Conservation (phyloP, 2,797 vertebrate species). For the Eulemur mongoz region DNA sequence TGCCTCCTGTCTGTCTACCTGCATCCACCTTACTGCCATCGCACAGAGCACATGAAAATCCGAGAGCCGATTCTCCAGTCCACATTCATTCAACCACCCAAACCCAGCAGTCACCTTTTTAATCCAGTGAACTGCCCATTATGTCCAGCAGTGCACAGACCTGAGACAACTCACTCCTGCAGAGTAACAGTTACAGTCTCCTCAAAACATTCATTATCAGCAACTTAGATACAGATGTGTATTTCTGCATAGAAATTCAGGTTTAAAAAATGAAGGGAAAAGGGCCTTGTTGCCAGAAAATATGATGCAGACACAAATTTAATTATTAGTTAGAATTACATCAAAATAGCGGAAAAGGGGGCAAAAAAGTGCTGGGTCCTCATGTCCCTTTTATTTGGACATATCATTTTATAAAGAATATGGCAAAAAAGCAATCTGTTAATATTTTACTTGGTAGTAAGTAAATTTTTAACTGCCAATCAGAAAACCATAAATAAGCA, state of each 20-base stretch:
- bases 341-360: background rate
- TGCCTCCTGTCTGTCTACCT: background rate
- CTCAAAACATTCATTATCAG: background rate
- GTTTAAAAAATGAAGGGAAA: conserved; percentile 8
- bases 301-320: background rate
- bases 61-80: background rate
- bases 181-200: background rate
- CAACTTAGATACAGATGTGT: background rate
- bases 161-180: background rate
- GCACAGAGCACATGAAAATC: background rate
- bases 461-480: background rate
- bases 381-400: background rate
- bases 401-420: background rate
- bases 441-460: background rate
- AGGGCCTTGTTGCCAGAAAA: background rate
- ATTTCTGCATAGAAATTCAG: background rate
- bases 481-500: conserved; percentile 12
- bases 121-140: background rate
- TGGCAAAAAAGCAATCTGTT: background rate
- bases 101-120: background rate
- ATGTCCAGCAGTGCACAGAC: background rate
- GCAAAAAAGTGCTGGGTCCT: background rate
- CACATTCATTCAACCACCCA: background rate
- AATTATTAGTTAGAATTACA: background rate
- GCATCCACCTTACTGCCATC: background rate